phyloP scores from a whole-genome alignment of 2,888 invertebrate species.

The Stenchaetothrips biformis region DNA sequence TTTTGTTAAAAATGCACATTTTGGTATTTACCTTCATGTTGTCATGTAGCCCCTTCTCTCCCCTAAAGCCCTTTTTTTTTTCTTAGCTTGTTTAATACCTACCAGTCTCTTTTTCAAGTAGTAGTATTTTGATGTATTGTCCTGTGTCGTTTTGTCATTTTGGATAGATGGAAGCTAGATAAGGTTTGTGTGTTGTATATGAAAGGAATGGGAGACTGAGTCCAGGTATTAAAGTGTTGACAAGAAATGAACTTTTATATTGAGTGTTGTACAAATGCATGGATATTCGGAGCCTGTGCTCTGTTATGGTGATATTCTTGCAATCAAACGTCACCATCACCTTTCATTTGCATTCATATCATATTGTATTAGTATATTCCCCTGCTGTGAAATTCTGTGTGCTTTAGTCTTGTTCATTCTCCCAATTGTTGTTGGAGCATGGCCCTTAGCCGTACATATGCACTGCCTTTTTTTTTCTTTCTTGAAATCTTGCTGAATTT shows the following conservation, averaged over 20 bases:
- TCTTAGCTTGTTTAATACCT: too few species aligned
- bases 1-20: background rate
- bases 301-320: conserved; percentile 19
- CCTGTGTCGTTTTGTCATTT: background rate
- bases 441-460: too few species aligned
- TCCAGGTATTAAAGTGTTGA: background rate
- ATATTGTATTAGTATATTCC: background rate
- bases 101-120: background rate
- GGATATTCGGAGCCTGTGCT: background rate
- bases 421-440: too few species aligned
- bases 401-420: background rate
- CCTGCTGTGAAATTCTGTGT: background rate
- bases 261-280: background rate
- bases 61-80: background rate
- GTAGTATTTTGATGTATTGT: too few species aligned
- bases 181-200: background rate
- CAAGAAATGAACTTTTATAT: background rate
- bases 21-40: background rate
- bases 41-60: background rate
- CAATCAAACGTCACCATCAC: conserved; percentile 20
- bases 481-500: too few species aligned
- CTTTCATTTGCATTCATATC: conserved; percentile 19
- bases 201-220: background rate
- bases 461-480: too few species aligned
- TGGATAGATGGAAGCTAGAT: background rate